These are phyloP conservation scores for Pluvialis apricaria DNA, from an alignment of 2,113 vertebrate species.

Conservation along the genomic window DNA sequence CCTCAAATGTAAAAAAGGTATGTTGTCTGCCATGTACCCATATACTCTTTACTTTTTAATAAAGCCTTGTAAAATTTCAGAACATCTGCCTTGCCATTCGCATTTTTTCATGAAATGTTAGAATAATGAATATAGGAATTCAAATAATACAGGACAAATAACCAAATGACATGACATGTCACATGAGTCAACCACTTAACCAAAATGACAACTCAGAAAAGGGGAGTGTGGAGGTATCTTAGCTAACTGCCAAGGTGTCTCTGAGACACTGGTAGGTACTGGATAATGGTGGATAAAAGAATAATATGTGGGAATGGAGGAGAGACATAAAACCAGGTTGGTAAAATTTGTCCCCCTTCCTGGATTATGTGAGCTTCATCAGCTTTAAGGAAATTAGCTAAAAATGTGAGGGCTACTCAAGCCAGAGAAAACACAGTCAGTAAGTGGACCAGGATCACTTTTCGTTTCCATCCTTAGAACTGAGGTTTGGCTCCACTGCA, in stretches of 20 bases:
- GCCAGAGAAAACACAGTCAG: background rate
- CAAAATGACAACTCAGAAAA: background rate
- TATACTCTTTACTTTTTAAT: background rate
- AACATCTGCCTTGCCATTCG: background rate
- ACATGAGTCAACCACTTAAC: background rate
- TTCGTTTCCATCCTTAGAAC: background rate
- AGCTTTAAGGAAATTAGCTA: background rate
- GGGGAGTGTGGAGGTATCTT: background rate
- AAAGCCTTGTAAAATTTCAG: background rate
- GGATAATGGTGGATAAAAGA: background rate
- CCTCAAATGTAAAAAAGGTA: background rate
- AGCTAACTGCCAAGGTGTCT: background rate
- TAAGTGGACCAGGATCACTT: background rate
- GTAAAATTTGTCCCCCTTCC: background rate
- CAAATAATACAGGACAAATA: background rate
- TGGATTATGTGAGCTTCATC: background rate
- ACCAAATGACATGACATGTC: background rate
- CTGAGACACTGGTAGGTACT: background rate
- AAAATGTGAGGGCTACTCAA: background rate
- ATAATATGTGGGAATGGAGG: background rate
- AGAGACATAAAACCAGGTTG: background rate
- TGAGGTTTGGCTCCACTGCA: background rate
- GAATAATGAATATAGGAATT: background rate
- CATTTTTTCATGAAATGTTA: background rate
- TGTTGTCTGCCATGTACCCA: background rate